Evolutionary conservation across 2,797 vertebrate genomes (phyloP), one percentile per base, ranked within the genome.

Genomic region (Benthosema pterotum): DNA sequence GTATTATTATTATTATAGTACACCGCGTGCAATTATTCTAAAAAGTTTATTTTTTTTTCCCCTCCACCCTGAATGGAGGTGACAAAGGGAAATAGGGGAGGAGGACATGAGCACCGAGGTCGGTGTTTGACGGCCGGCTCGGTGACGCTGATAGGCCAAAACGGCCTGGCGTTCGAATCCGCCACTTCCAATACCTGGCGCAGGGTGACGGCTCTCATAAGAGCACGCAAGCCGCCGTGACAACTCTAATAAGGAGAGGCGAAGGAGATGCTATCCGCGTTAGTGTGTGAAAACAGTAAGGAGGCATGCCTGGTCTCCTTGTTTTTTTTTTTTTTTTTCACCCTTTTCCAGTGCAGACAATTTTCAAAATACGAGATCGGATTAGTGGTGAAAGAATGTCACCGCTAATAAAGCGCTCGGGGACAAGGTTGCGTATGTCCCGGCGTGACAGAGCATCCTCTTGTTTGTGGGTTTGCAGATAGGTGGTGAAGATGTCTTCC

Each of bases 381-480:
- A 97, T 97, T 94, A 95, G 94, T 95, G 93, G 84, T 97, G 95
- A 97, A 97, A 96, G 95, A 96, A 92, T 96, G 96, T 97, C 96
- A 97, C 92, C 94, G 94, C 95, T 95, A 95, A 97, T 98, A 95
- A 95, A 93, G 88, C 89, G 92, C 93, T 94, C 88, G 83, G 90
- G 83, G 88, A 88, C 93, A 92, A 94, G 95, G 94, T 95, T 94
- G 89, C 90, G 78, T 84, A 88, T 78, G 83, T 80, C 72, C 68
- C 69, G 71, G 79, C 83, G 73, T 85, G 73, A 78, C 83, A 77
- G 78, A 83, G 82, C 83, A 84, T 83, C 77, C 66, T 13, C 91
- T 85, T 90, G 93, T 93, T 93, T 92, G 92, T 90, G 89, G 90
- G 91, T 92, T 81, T 14, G 53, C 3, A 2, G 76, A 25, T 87